Evolutionary conservation across 92 coral and sea anemone species (phyloP).

Genomic region (Actinostola sp.): DNA sequence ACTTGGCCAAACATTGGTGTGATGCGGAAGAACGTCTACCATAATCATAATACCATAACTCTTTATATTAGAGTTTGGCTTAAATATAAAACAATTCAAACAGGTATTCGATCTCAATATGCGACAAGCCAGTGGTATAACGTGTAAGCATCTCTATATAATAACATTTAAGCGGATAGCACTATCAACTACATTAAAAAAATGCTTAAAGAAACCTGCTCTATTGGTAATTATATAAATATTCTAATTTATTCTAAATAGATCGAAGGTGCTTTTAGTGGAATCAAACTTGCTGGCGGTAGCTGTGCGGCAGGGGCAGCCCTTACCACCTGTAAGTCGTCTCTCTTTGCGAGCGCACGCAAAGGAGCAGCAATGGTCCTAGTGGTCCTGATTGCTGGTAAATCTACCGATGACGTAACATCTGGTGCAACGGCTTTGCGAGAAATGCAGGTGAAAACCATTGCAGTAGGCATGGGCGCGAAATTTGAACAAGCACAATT

Average conservation of each 20-base stretch:
- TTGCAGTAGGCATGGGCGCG: conserved; percentile 79
- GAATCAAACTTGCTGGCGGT: conserved; percentile 65
- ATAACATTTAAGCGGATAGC: too few species aligned
- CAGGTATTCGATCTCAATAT: too few species aligned
- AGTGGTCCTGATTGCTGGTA: conserved; percentile 81
- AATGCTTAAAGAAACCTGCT: too few species aligned
- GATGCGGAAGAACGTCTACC: too few species aligned
- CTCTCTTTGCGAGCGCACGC: conserved; percentile 60
- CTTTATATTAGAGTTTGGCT: too few species aligned
- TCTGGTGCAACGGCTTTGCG: conserved; percentile 57
- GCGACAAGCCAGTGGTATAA: too few species aligned
- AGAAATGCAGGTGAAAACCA: conserved; percentile 67
- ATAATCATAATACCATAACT: too few species aligned
- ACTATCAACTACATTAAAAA: too few species aligned
- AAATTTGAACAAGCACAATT: conserved; percentile 61
- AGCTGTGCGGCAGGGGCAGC: conserved; percentile 72
- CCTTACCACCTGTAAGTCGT: conserved; percentile 60
- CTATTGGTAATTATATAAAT: background rate
- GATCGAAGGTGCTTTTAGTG: conserved; percentile 19
- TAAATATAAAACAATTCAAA: too few species aligned
- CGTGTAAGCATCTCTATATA: too few species aligned
- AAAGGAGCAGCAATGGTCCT: conserved; percentile 59
- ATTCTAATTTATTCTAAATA: background rate
- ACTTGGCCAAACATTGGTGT: too few species aligned
- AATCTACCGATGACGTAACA: conserved; percentile 70